phyloP scores from a whole-genome alignment of 2,113 vertebrate species.

The Tachysurus fulvidraco region DNA sequence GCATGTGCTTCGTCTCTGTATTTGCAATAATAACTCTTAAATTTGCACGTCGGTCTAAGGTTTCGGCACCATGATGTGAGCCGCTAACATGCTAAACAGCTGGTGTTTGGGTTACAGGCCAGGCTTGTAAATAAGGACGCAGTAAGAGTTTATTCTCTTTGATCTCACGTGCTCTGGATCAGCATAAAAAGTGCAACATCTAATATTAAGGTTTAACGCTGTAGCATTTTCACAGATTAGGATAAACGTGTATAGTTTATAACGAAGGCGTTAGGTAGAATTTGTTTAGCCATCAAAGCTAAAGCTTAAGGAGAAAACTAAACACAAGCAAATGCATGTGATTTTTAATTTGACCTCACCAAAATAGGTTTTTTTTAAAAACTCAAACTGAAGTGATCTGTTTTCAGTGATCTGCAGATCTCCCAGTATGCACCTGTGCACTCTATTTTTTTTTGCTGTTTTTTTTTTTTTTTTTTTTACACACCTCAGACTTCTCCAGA shows the following conservation, averaged over 20 bases:
- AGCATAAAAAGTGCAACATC: not conserved
- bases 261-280: not conserved
- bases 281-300: not conserved
- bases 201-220: not conserved
- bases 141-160: not conserved
- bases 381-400: not conserved
- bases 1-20: not conserved
- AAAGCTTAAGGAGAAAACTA: not conserved
- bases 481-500: too few relatives aligned
- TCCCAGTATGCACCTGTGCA: not conserved
- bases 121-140: not conserved
- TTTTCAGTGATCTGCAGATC: not conserved
- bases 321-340: not conserved
- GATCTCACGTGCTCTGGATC: too few relatives aligned
- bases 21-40: not conserved
- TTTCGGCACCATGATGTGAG: not conserved
- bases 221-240: not conserved
- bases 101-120: not conserved
- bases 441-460: too few relatives aligned
- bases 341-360: not conserved
- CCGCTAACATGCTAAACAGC: slow-evolving; percentile 1
- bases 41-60: not conserved
- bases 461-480: too few relatives aligned
- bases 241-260: too few relatives aligned
- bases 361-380: not conserved